These are phyloP conservation scores for Drosophila setosimentum DNA, from an alignment of 2,888 invertebrate genomes.

Conservation along the genomic window DNA sequence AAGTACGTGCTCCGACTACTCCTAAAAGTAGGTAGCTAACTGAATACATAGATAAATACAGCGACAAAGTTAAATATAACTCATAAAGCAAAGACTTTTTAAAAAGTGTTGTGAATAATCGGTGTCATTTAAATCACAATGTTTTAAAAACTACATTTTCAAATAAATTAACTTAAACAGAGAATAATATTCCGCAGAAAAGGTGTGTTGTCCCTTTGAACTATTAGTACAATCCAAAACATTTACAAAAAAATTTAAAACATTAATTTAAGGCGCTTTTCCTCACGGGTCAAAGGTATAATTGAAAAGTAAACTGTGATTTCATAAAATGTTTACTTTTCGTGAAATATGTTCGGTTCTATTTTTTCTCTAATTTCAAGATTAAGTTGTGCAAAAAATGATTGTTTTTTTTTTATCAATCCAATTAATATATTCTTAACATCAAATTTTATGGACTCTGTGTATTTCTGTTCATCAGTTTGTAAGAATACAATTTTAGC, in stretches of 20 bases:
- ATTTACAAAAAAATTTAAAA: background rate
- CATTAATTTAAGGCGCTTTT: background rate
- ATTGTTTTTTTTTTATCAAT: background rate
- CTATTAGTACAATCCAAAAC: background rate
- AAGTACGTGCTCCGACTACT: conserved; percentile 79
- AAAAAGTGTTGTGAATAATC: conserved; percentile 11
- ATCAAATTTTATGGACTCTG: background rate
- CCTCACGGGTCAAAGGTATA: background rate
- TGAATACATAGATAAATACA: background rate
- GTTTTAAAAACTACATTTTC: background rate
- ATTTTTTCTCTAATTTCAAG: background rate
- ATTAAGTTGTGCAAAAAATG: background rate
- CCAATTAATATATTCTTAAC: background rate
- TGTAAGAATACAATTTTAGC: background rate
- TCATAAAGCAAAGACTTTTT: conserved; percentile 6
- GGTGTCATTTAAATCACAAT: background rate
- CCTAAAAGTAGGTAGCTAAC: conserved; percentile 3
- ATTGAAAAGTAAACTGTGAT: background rate
- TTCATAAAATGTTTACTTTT: background rate
- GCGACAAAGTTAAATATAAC: background rate
- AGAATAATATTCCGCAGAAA: background rate
- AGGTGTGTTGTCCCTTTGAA: background rate
- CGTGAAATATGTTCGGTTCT: background rate
- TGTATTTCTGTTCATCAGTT: background rate
- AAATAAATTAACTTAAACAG: background rate